Conservation (phyloP, 2,888 invertebrate genomes). For the Venustoraphidia nigricollis region DNA sequence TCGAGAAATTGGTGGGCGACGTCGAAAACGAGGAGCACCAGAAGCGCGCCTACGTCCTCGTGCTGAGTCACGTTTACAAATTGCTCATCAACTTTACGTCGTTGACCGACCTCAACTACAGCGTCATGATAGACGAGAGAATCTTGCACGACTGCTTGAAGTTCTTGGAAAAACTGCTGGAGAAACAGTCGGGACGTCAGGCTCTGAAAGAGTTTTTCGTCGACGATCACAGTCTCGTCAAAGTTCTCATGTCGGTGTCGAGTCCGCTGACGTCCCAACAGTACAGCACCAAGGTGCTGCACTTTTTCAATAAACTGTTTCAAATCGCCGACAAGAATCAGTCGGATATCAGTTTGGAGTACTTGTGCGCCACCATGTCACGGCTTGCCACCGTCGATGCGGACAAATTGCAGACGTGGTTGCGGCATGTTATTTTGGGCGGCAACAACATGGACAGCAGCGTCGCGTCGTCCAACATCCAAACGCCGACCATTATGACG, state of each 20-base stretch:
- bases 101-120: slow-evolving; percentile 16
- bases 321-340: slow-evolving; percentile 45
- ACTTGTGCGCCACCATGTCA: slow-evolving; percentile 49
- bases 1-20: slow-evolving; percentile 47
- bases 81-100: slow-evolving; percentile 45
- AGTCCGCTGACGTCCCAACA: slow-evolving; percentile 51
- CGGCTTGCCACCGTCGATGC: slow-evolving; percentile 48
- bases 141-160: slow-evolving; percentile 53
- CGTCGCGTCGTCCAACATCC: slow-evolving; percentile 32
- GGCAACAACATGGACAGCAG: slow-evolving; percentile 27
- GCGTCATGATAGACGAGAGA: slow-evolving; percentile 36
- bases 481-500: slow-evolving; percentile 34
- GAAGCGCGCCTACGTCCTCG: slow-evolving; percentile 43
- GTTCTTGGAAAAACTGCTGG: slow-evolving; percentile 75
- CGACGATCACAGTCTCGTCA: slow-evolving; percentile 53
- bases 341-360: slow-evolving; percentile 44
- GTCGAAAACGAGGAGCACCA: slow-evolving; percentile 48
- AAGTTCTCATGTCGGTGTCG: slow-evolving; percentile 66
- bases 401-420: slow-evolving; percentile 45
- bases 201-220: slow-evolving; percentile 74
- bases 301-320: slow-evolving; percentile 62
- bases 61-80: slow-evolving; percentile 50
- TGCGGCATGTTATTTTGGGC: slow-evolving; percentile 49
- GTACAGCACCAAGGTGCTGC: slow-evolving; percentile 66
- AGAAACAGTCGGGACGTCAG: slow-evolving; percentile 63